phyloP scores from a whole-genome alignment of 2,888 invertebrate species.

The Ichneumon xanthorius region DNA sequence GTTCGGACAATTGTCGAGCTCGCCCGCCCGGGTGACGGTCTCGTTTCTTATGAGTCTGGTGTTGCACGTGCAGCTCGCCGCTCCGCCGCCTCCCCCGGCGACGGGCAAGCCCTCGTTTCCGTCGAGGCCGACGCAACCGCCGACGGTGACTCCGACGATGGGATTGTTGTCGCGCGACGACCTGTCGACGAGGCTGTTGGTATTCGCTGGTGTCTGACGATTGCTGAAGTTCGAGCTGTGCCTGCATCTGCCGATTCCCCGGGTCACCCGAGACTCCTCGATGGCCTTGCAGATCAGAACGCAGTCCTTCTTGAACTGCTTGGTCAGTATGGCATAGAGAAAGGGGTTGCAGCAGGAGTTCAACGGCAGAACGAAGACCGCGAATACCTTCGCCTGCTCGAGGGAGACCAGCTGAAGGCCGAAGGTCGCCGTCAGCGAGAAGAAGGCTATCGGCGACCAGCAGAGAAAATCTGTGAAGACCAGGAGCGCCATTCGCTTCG shows the following conservation, averaged over 20 bases:
- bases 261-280: slow-evolving; percentile 96
- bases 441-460: slow-evolving; percentile 99
- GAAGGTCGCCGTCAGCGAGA: slow-evolving; percentile 96
- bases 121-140: slow-evolving; percentile 78
- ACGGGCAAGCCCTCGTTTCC: background rate
- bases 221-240: slow-evolving; percentile 96
- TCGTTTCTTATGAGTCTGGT: slow-evolving; percentile 86
- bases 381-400: slow-evolving; percentile 98
- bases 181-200: slow-evolving; percentile 93
- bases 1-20: slow-evolving; percentile 18
- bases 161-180: slow-evolving; percentile 89
- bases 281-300: slow-evolving; percentile 98
- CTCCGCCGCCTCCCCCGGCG: background rate
- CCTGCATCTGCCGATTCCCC: slow-evolving; percentile 94
- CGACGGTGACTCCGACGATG: slow-evolving; percentile 85
- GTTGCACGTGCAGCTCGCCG: slow-evolving; percentile 86
- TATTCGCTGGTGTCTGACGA: slow-evolving; percentile 94
- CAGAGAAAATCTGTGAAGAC: slow-evolving; percentile 99
- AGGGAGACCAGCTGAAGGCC: slow-evolving; percentile 95
- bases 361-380: slow-evolving; percentile 97
- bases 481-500: slow-evolving; percentile 97
- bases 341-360: slow-evolving; percentile 99
- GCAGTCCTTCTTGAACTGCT: slow-evolving; percentile 99
- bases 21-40: slow-evolving; percentile 55
- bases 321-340: slow-evolving; percentile 98